Conservation (phyloP, 37 sponge, comb jelly and placozoan species). For the Beroe forskalii region DNA sequence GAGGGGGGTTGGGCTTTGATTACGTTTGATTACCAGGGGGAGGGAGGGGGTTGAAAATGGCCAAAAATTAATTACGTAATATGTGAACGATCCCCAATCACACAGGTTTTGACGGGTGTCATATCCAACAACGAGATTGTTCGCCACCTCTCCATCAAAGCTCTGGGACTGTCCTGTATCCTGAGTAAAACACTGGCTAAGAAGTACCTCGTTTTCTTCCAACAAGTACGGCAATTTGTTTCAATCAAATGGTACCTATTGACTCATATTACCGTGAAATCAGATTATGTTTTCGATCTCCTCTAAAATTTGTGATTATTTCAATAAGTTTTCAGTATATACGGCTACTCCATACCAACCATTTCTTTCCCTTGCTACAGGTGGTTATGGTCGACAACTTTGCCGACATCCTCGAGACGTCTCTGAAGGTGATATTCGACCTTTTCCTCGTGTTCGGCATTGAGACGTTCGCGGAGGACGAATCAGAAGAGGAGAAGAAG, state of each 20-base stretch:
- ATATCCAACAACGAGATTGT: conserved; percentile 53
- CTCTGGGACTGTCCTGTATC: conserved; percentile 49
- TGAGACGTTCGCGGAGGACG: conserved; percentile 57
- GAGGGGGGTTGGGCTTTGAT: no score
- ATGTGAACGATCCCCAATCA: no score
- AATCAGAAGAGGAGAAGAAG: conserved; percentile 13
- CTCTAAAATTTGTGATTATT: no score
- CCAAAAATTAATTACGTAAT: no score
- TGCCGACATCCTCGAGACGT: conserved; percentile 57
- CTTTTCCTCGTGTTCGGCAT: conserved; percentile 49
- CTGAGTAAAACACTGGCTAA: conserved; percentile 60
- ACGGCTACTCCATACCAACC: background rate
- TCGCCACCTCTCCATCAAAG: conserved; percentile 57
- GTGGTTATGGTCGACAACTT: conserved; percentile 62
- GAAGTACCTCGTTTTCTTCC: conserved; percentile 55
- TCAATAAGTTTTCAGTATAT: no score
- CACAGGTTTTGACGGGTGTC: conserved; percentile 49
- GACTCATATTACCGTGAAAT: no score
- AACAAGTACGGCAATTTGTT: background rate
- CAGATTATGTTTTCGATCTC: no score
- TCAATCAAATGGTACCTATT: no score
- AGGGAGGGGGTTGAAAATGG: no score
- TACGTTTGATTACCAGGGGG: no score
- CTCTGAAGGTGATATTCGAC: conserved; percentile 40
- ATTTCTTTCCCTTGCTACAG: background rate